A percentile compares a stretch with the other conserved stretches of the same genome.
phyloP scores from a whole-genome alignment of 1,140 invertebrate genomes.

The Drosophila orosa region DNA sequence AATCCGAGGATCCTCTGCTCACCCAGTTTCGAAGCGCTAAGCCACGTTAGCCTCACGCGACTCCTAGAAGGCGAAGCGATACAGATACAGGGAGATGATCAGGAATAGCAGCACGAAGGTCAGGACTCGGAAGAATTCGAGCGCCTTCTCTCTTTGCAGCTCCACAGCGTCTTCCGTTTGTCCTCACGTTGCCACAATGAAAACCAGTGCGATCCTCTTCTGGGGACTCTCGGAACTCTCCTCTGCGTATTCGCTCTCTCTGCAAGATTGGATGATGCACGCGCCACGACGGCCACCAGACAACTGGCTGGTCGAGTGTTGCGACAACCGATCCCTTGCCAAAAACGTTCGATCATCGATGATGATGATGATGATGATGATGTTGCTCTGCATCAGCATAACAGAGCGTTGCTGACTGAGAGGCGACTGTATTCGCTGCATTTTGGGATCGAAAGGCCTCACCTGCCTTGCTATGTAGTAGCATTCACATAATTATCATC shows the following conservation, averaged over 20 bases:
- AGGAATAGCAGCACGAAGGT: slow-evolving; percentile 80
- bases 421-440: slow-evolving; percentile 1
- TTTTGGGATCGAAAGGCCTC: background rate
- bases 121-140: slow-evolving; percentile 81
- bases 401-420: slow-evolving; percentile 5
- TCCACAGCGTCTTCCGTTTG: slow-evolving; percentile 78
- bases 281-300: slow-evolving; percentile 47
- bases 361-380: slow-evolving; percentile 6
- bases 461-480: background rate
- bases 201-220: slow-evolving; percentile 31
- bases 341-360: slow-evolving; percentile 37
- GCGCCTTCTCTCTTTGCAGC: slow-evolving; percentile 83
- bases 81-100: slow-evolving; percentile 79
- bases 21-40: slow-evolving; percentile 39
- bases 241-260: slow-evolving; percentile 8
- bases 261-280: slow-evolving; percentile 34
- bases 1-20: slow-evolving; percentile 43
- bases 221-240: background rate
- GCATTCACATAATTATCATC: background rate
- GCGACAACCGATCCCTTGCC: slow-evolving; percentile 46
- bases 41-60: slow-evolving; percentile 3
- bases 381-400: slow-evolving; percentile 33
- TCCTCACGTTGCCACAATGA: slow-evolving; percentile 55
- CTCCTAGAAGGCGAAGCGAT: slow-evolving; percentile 78
- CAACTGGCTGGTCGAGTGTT: slow-evolving; percentile 49